Base-by-base conservation (phyloP, 1,140 invertebrate genomes). In the Drosophila sucinea region DNA sequence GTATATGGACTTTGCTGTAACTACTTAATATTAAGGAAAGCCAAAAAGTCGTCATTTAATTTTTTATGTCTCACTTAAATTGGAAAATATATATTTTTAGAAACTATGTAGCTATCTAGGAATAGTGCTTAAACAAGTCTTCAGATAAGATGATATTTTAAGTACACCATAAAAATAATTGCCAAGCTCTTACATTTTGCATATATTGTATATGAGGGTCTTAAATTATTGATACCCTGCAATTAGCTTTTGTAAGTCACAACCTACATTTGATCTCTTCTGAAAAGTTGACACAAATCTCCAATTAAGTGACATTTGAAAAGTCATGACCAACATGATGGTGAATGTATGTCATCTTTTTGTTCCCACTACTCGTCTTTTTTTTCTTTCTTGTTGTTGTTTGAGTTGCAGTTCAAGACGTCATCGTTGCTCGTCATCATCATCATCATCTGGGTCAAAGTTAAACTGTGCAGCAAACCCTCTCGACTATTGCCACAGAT, bases 401-500 rank as follows among this genome's bases (percentile, higher is more conserved):
- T 63, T 44, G 63, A 70, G 76, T 73, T 86, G 83, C 83, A 86
- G 76, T 77, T 73, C 64, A 79, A 51, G 44, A 51, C 44, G 23
- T 27, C 44, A 51, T 27, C 44, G 83, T 38, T 38, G 2, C 10
- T 38, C 8, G 10, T 38, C 35, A 38, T 38, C 35, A 38, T 38
- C 8, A 38, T 77, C 79, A 73, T 83, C 83, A 86, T 89, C 84
- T 86, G 73, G 83, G 83, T 86, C 83, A 87, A 86, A 86, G 83
- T 86, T 86, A 87, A 87, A 82, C 76, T 70, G 35, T 32, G 60
- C 25, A 5, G 17, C 60, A 57, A n/a, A 17, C 17, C 17, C 40
- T 27, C 56, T n/a, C 40, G 3, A n/a, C 63, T 25, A 56, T 54
- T 74, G 67, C 72, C 66, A 41, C 54, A 69, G 60, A 17, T 51